These are phyloP conservation scores for Hormiphora californensis DNA, from an alignment of 37 sponge, comb jelly and placozoan species.

Conservation along the genomic window DNA sequence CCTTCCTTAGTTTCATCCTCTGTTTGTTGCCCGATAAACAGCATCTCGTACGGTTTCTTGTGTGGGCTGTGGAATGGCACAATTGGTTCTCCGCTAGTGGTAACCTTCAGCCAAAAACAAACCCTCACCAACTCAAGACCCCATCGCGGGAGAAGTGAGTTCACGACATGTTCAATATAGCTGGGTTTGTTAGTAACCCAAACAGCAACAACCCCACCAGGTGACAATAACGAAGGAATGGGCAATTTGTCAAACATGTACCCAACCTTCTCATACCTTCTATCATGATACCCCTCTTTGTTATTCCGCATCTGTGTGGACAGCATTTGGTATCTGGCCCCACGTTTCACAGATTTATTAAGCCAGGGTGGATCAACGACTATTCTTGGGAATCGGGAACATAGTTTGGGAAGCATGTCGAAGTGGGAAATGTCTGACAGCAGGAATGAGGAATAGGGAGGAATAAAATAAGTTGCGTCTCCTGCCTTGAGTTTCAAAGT, in stretches of 20 bases:
- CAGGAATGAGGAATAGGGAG: conserved; percentile 46
- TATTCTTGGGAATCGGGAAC: background rate
- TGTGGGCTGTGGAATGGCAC: conserved; percentile 39
- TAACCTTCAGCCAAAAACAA: conserved; percentile 31
- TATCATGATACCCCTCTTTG: background rate
- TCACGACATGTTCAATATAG: conserved; percentile 2
- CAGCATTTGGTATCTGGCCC: background rate
- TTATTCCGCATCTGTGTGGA: background rate
- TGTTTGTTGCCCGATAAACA: background rate
- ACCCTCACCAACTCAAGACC: background rate
- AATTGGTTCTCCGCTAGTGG: background rate
- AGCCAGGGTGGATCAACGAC: conserved; percentile 30
- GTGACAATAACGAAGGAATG: background rate
- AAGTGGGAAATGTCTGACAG: conserved; percentile 19
- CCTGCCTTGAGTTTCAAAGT: background rate
- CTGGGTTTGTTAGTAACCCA: conserved; percentile 25
- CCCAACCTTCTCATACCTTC: conserved; percentile 8
- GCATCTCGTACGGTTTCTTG: conserved; percentile 45
- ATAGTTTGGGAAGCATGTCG: background rate
- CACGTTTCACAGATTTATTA: background rate
- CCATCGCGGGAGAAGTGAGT: background rate
- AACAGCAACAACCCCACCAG: background rate
- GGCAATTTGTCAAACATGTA: conserved; percentile 36
- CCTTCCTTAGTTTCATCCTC: background rate
- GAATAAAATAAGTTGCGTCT: background rate